A percentile compares a stretch with the other conserved stretches of the same genome.
These are phyloP conservation scores for Augochlorella aurata DNA, from an alignment of 2,888 invertebrate genomes.

Conservation along the genomic window DNA sequence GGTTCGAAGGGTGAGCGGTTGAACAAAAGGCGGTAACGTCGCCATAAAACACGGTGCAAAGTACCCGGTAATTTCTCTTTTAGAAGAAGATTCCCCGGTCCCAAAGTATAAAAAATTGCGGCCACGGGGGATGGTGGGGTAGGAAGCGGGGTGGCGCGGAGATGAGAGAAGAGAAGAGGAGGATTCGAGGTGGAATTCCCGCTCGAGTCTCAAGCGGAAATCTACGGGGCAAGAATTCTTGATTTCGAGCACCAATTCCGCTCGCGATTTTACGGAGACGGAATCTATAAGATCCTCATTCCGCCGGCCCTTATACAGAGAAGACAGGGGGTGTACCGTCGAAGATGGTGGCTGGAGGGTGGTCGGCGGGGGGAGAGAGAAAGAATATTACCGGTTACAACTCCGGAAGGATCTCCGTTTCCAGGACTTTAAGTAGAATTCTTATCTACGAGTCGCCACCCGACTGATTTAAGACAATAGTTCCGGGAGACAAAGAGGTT, in stretches of 20 bases:
- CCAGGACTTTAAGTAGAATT: slow-evolving; percentile 32
- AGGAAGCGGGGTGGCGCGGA: no score
- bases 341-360: no score
- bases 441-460: slow-evolving; percentile 32
- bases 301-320: slow-evolving; percentile 10
- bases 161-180: neutral
- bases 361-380: neutral
- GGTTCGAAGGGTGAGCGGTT: neutral
- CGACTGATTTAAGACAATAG: slow-evolving; percentile 26
- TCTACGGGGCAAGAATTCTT: slow-evolving; percentile 21
- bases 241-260: slow-evolving; percentile 37
- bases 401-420: slow-evolving; percentile 4
- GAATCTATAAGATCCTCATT: slow-evolving; percentile 34
- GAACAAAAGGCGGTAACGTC: neutral
- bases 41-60: slow-evolving; percentile 6
- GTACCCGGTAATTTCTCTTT: slow-evolving; percentile 14
- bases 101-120: slow-evolving; percentile 17
- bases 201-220: slow-evolving; percentile 18
- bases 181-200: slow-evolving; percentile 12
- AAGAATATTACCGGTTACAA: slow-evolving; percentile 39
- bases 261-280: slow-evolving; percentile 26
- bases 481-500: neutral
- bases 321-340: slow-evolving; percentile 12
- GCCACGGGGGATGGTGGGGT: neutral
- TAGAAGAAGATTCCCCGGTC: slow-evolving; percentile 4